Conservation (phyloP, 2,888 invertebrate genomes). For the Folsomia manolachei region DNA sequence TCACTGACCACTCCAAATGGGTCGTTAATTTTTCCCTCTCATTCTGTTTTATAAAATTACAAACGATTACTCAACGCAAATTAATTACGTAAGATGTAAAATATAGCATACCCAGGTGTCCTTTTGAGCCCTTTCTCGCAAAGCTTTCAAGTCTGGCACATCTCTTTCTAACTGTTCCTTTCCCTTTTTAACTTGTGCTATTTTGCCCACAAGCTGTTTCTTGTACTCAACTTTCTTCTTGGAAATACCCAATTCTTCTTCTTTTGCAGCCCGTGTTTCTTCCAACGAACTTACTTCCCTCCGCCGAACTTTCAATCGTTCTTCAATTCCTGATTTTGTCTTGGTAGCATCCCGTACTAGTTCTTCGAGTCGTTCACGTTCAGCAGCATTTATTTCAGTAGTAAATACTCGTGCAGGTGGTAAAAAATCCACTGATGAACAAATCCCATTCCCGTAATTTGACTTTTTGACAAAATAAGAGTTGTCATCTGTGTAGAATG, state of each 20-base stretch:
- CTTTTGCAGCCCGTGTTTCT: slow-evolving; percentile 24
- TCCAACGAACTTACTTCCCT: slow-evolving; percentile 19
- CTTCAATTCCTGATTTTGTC: slow-evolving; percentile 29
- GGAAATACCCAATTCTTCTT: background rate
- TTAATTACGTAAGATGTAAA: background rate
- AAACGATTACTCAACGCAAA: background rate
- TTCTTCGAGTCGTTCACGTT: slow-evolving; percentile 34
- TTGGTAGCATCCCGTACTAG: background rate
- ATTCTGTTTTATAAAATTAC: background rate
- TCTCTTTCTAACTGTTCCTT: slow-evolving; percentile 20
- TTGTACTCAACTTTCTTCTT: background rate
- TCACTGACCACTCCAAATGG: slow-evolving; percentile 15
- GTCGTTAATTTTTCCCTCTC: background rate
- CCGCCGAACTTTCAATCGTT: slow-evolving; percentile 28
- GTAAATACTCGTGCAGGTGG: slow-evolving; percentile 43
- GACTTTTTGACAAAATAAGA: background rate
- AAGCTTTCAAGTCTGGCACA: slow-evolving; percentile 27
- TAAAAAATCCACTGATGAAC: slow-evolving; percentile 13
- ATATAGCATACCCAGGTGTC: slow-evolving; percentile 31
- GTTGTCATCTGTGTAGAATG: slow-evolving; percentile 26
- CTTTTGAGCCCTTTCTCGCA: slow-evolving; percentile 16
- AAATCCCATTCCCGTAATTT: background rate
- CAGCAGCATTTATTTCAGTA: slow-evolving; percentile 41
- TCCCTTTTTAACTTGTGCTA: slow-evolving; percentile 20
- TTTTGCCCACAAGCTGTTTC: slow-evolving; percentile 11